Evolutionary conservation across 2,797 vertebrate species (phyloP), one percentile per base, ranked within the genome.

Genomic region (Toxotes lorentzi): DNA sequence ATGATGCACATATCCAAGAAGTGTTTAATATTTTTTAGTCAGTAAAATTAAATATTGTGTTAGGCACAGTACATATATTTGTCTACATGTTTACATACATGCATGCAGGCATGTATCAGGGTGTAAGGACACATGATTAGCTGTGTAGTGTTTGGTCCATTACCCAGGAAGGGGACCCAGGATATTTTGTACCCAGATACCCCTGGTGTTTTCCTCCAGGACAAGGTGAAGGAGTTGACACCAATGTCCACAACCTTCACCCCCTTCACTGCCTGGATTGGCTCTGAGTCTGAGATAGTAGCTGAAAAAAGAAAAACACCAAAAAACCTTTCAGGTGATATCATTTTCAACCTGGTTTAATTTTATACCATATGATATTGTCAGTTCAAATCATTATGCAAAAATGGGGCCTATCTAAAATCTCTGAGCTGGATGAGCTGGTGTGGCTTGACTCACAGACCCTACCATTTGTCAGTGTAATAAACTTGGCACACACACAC

Each of bases 131-230:
- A n/a, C 9, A 47, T 68, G 14, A 16, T 30, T 63, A 23, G 57
- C 4, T n/a, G 19, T 41, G 3, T 9, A 40, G 19, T 43, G 23
- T 64, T 11, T 34, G 51, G 5, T 43, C 3, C 1, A 88, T 82
- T 75, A 97, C 97, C 96, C 4, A 75, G 79, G 73, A 96, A 93
- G 2, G 93, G 95, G 27, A 85, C 89, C 97, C 97, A 97, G 84
- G 95, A 94, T 81, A 97, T 94, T 91, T 90, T 96, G 77, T 97
- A 97, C 6, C 95, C 94, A 58, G 95, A 94, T 16, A 94, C 90
- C 7, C 94, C 85, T 9, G 94, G 74, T 12, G 93, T 91, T 88
- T 88, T 95, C 86, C 63, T 96, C 97, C 97, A 97, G 62, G 95
- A 91, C 50, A 97, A 73, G 41, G 91, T 93, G 80, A 97, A 93